Conservation (phyloP, 2,888 invertebrate genomes). For the Trissolcus japonicus region DNA sequence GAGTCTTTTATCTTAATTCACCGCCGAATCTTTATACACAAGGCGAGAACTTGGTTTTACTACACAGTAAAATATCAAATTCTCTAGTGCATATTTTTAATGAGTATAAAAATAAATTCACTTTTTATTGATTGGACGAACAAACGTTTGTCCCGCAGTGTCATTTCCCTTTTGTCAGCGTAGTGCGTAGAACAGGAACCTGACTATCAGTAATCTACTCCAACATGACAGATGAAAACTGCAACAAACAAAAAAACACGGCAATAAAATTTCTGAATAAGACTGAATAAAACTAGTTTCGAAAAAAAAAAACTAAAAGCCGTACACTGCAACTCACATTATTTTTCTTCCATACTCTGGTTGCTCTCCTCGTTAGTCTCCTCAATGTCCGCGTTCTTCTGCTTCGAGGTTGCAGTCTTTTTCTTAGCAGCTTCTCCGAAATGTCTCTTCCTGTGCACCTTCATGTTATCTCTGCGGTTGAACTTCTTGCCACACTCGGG, state of each 20-base stretch:
- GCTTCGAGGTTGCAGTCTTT: conserved; percentile 58
- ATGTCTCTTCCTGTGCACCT: conserved; percentile 73
- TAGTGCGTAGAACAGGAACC: conserved; percentile 43
- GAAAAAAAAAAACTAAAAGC: neutral
- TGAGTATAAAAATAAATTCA: conserved; percentile 34
- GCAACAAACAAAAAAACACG: neutral
- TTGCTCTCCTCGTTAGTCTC: conserved; percentile 39
- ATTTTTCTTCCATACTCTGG: conserved; percentile 34
- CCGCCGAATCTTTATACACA: too few species aligned
- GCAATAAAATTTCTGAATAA: neutral
- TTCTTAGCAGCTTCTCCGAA: conserved; percentile 64
- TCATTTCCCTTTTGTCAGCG: conserved; percentile 26
- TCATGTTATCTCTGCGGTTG: conserved; percentile 75
- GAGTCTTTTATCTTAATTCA: too few species aligned
- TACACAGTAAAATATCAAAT: too few species aligned
- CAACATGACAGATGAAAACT: conserved; percentile 15
- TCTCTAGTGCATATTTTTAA: neutral
- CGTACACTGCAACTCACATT: conserved; percentile 9
- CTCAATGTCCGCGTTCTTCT: conserved; percentile 44
- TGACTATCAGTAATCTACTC: conserved; percentile 13
- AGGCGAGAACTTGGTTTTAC: too few species aligned
- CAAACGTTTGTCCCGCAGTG: conserved; percentile 8
- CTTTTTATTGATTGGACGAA: neutral
- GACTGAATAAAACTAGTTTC: neutral
- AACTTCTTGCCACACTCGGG: conserved; percentile 74